Percentiles rank a stretch among this genome's conserved stretches.
Conservation (phyloP, 2,888 invertebrate species). For the Eurois occulta region DNA sequence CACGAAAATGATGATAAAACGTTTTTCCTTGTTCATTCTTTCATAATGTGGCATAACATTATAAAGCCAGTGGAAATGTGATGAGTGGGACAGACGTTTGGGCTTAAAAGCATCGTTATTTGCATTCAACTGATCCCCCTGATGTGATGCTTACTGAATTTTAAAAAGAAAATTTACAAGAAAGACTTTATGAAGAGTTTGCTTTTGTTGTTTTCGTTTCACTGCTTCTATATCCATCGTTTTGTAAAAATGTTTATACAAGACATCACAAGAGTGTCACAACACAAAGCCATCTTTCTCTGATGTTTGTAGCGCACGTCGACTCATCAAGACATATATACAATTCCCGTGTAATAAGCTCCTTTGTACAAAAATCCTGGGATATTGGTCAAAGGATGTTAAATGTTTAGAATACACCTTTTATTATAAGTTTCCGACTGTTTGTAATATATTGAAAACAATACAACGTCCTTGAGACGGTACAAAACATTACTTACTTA, state of each 20-base stretch:
- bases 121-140: constrained; percentile 17
- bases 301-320: not conserved
- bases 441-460: constrained; percentile 28
- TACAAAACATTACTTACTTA: constrained; percentile 17
- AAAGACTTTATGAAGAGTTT: not conserved
- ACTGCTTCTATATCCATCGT: not conserved
- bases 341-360: not conserved
- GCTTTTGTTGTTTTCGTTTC: constrained; percentile 4
- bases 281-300: not conserved
- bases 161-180: constrained; percentile 22
- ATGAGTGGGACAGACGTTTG: constrained; percentile 34
- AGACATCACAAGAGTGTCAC: too few relatives aligned
- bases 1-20: constrained; percentile 43
- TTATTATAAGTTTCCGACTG: not conserved
- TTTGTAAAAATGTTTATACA: not conserved
- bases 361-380: not conserved
- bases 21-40: constrained; percentile 35
- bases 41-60: constrained; percentile 30
- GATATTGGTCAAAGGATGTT: not conserved
- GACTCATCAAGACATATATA: not conserved
- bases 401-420: not conserved
- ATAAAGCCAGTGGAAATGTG: constrained; percentile 27
- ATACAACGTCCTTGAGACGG: constrained; percentile 34
- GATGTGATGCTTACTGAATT: constrained; percentile 24
- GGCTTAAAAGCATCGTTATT: constrained; percentile 29